These are phyloP conservation scores for Aethes cnicana DNA, from an alignment of 2,888 invertebrate species.

Conservation along the genomic window DNA sequence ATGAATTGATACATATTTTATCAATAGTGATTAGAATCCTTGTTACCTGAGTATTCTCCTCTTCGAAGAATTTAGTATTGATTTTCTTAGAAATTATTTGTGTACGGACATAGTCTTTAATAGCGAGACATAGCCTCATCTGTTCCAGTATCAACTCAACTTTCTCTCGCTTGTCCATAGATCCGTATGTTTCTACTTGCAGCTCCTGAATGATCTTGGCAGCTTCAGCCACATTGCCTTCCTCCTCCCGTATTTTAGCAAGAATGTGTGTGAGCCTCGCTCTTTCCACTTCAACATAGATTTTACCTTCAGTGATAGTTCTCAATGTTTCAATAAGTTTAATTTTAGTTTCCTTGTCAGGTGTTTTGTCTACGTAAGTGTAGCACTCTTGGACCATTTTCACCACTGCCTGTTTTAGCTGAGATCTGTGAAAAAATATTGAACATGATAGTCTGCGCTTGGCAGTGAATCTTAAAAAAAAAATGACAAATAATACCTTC, in stretches of 20 bases:
- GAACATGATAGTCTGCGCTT: too few relatives aligned
- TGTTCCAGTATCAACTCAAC: constrained; percentile 98
- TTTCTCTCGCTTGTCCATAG: constrained; percentile 99
- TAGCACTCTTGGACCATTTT: constrained; percentile 98
- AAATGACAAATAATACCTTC: constrained; percentile 82
- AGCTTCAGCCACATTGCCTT: constrained; percentile 93
- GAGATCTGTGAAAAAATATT: constrained; percentile 84
- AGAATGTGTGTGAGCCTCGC: constrained; percentile 96
- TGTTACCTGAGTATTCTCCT: constrained; percentile 85
- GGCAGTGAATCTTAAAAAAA: too few relatives aligned
- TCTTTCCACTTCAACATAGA: constrained; percentile 99
- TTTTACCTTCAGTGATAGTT: constrained; percentile 98
- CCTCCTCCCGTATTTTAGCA: constrained; percentile 91
- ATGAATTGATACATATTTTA: neutral
- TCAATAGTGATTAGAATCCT: neutral
- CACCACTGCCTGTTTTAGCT: constrained; percentile 97
- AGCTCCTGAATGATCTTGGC: constrained; percentile 97
- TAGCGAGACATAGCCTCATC: constrained; percentile 97
- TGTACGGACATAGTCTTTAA: constrained; percentile 97
- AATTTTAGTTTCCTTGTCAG: constrained; percentile 93
- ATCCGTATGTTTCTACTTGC: constrained; percentile 97
- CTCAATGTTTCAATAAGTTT: constrained; percentile 97
- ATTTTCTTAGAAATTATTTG: constrained; percentile 99
- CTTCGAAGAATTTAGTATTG: constrained; percentile 97
- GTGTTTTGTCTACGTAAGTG: constrained; percentile 95